These are phyloP conservation scores for Tuberolachnus salignus DNA, from an alignment of 2,888 invertebrate genomes.

Conservation along the genomic window DNA sequence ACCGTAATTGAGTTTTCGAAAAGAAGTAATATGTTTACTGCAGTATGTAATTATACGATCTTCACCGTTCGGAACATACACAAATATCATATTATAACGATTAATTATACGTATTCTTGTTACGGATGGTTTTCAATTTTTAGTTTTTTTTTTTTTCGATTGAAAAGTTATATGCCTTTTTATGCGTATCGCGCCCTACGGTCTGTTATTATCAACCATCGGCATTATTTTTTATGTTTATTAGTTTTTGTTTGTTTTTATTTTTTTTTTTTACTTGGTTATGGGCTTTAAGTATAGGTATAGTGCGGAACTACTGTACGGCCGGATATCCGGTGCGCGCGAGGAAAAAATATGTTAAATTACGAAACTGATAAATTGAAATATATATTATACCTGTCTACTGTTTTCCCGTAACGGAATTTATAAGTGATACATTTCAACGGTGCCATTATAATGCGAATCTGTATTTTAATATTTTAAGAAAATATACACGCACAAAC, in stretches of 20 bases:
- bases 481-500: background rate
- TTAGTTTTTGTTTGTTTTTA: background rate
- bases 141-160: constrained; percentile 8
- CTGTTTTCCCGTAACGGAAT: background rate
- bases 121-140: too few species aligned
- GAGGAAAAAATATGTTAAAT: constrained; percentile 8
- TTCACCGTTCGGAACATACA: constrained; percentile 12
- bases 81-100: background rate
- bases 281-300: constrained; percentile 14
- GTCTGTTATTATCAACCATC: constrained; percentile 4
- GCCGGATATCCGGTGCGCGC: constrained; percentile 43
- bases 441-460: background rate
- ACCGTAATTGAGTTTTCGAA: constrained; percentile 43
- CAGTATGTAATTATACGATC: constrained; percentile 27
- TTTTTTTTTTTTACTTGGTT: constrained; percentile 31
- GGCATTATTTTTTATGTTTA: background rate
- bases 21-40: constrained; percentile 11
- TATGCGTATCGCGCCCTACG: constrained; percentile 2
- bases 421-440: background rate
- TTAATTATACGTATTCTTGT: too few species aligned
- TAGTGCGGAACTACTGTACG: constrained; percentile 10
- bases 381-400: background rate
- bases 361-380: constrained; percentile 18
- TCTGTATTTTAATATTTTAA: background rate
- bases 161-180: constrained; percentile 21